A percentile compares a stretch with the other conserved stretches of the same genome.
phyloP scores from a whole-genome alignment of 2,888 invertebrate species.

The Tetheella fluctuosa region DNA sequence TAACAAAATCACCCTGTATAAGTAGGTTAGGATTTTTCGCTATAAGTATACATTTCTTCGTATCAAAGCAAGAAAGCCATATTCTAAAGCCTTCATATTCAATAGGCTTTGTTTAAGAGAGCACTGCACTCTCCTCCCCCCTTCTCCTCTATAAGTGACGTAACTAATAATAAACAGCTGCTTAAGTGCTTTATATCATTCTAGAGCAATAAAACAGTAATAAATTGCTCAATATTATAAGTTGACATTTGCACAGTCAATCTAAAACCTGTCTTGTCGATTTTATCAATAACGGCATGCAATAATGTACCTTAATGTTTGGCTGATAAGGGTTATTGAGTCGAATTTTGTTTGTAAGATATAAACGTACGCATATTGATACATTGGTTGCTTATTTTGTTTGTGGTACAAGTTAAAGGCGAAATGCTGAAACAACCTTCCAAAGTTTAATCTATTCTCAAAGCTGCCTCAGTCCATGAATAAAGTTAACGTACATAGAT shows the following conservation, averaged over 20 bases:
- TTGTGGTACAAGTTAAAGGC: constrained; percentile 16
- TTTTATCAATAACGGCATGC: background rate
- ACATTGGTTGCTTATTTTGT: constrained; percentile 27
- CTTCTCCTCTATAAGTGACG: background rate
- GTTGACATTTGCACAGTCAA: background rate
- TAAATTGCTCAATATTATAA: constrained; percentile 10
- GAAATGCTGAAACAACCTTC: background rate
- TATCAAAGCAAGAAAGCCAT: too few relatives aligned
- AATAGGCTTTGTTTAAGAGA: background rate
- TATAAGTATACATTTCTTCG: too few relatives aligned
- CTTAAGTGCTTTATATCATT: background rate
- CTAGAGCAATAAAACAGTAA: background rate
- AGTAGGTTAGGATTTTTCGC: too few relatives aligned
- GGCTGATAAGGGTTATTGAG: background rate
- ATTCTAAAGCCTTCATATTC: too few relatives aligned
- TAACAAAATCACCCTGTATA: too few relatives aligned
- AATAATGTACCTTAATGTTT: background rate
- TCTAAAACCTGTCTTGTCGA: background rate
- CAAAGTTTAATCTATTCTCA: background rate
- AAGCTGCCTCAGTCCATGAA: too few relatives aligned
- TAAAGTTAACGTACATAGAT: too few relatives aligned
- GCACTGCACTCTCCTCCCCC: background rate
- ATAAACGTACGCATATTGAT: constrained; percentile 34
- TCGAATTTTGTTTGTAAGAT: background rate
- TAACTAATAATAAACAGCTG: background rate